These are phyloP conservation scores for Periphyllus acericola DNA, from an alignment of 2,888 invertebrate genomes.

Conservation along the genomic window DNA sequence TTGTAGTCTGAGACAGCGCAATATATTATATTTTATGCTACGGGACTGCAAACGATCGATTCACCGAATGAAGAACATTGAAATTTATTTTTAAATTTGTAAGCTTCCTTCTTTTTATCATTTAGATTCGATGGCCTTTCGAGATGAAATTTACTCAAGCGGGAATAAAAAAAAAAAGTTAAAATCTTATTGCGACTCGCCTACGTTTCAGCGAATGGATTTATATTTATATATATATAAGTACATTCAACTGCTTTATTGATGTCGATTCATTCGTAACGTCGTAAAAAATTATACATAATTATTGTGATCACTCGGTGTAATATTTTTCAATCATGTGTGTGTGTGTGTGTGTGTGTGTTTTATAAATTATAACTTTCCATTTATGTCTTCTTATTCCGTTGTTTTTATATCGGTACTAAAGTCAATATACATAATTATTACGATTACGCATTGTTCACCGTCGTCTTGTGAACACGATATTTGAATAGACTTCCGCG, in stretches of 20 bases:
- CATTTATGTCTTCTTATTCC: not conserved
- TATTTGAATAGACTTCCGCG: not conserved
- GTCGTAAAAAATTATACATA: conserved; percentile 22
- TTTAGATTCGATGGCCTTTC: not conserved
- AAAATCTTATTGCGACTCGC: not conserved
- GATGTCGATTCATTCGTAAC: not conserved
- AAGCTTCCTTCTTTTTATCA: not conserved
- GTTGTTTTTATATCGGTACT: not conserved
- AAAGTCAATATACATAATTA: not conserved
- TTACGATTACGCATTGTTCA: not conserved
- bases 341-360: not conserved
- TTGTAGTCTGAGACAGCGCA: not conserved
- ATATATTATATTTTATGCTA: not conserved
- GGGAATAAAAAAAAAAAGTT: not conserved
- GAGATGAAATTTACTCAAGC: not conserved
- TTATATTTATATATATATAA: no score
- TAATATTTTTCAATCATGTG: conserved; percentile 18
- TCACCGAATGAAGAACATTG: not conserved
- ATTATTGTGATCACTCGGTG: not conserved
- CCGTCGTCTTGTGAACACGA: not conserved
- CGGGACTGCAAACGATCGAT: not conserved
- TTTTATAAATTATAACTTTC: conserved; percentile 23
- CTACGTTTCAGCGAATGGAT: not conserved
- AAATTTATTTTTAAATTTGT: not conserved
- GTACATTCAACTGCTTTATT: not conserved